Percentiles rank a stretch among this genome's conserved stretches.
Evolutionary conservation across 2,888 invertebrate species (phyloP).

Genomic region (Linnaemya vulpina): DNA sequence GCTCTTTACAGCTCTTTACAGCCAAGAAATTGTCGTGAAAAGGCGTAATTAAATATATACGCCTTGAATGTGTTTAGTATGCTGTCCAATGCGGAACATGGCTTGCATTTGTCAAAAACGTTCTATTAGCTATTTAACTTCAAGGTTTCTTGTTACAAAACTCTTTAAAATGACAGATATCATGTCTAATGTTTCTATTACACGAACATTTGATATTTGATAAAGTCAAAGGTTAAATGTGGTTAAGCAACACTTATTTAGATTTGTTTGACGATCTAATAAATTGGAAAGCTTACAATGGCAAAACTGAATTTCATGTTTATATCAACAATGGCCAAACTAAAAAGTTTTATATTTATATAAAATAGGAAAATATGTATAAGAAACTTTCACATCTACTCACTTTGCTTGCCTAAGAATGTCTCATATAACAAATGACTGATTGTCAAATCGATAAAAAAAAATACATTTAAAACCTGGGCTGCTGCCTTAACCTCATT

Average conservation of each 20-base stretch:
- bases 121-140: constrained; percentile 19
- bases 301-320: too few species aligned
- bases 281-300: background rate
- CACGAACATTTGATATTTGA: constrained; percentile 29
- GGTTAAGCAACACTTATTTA: background rate
- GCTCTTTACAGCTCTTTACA: background rate
- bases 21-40: constrained; percentile 42
- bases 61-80: constrained; percentile 54
- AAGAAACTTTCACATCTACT: too few species aligned
- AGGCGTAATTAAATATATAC: constrained; percentile 61
- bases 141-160: constrained; percentile 27
- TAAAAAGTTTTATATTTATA: too few species aligned
- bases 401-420: too few species aligned
- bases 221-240: constrained; percentile 26
- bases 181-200: constrained; percentile 25
- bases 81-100: background rate
- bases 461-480: too few species aligned
- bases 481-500: too few species aligned
- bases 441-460: too few species aligned
- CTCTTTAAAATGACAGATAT: constrained; percentile 17
- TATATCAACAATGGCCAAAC: too few species aligned
- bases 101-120: constrained; percentile 5
- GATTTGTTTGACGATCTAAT: background rate
- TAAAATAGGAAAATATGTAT: too few species aligned
- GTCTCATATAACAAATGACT: too few species aligned